Evolutionary conservation across 2,888 invertebrate genomes (phyloP).

Genomic region (Mechanitis messenoides): DNA sequence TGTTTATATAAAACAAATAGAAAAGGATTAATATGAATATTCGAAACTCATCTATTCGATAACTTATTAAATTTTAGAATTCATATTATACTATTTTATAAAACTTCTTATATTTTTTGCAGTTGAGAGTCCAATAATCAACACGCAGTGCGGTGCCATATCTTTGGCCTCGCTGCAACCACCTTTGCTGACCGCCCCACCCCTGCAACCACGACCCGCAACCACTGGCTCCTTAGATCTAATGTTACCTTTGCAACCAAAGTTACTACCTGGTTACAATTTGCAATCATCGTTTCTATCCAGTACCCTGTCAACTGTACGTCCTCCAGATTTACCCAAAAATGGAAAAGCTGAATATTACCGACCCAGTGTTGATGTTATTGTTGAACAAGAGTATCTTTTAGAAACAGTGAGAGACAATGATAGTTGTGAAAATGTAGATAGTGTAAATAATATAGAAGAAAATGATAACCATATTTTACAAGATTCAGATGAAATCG

Average conservation of each 20-base stretch:
- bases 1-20: too few species aligned
- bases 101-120: constrained; percentile 40
- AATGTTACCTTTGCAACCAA: constrained; percentile 84
- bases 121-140: constrained; percentile 77
- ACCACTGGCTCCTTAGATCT: constrained; percentile 82
- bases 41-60: neutral
- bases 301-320: constrained; percentile 71
- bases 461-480: constrained; percentile 42
- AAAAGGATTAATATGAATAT: too few species aligned
- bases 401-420: constrained; percentile 35
- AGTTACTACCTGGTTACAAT: constrained; percentile 77
- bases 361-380: constrained; percentile 57
- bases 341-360: constrained; percentile 41
- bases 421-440: constrained; percentile 46
- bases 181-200: constrained; percentile 73
- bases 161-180: constrained; percentile 74
- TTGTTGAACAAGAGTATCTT: constrained; percentile 53
- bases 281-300: constrained; percentile 67
- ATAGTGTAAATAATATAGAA: constrained; percentile 47
- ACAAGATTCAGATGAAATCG: constrained; percentile 37
- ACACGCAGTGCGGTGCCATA: constrained; percentile 66
- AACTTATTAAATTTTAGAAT: too few species aligned
- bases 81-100: too few species aligned
- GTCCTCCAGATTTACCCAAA: constrained; percentile 57
- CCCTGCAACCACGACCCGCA: constrained; percentile 82